Conservation (phyloP, 2,797 vertebrate species). For the Sebastes minor region DNA sequence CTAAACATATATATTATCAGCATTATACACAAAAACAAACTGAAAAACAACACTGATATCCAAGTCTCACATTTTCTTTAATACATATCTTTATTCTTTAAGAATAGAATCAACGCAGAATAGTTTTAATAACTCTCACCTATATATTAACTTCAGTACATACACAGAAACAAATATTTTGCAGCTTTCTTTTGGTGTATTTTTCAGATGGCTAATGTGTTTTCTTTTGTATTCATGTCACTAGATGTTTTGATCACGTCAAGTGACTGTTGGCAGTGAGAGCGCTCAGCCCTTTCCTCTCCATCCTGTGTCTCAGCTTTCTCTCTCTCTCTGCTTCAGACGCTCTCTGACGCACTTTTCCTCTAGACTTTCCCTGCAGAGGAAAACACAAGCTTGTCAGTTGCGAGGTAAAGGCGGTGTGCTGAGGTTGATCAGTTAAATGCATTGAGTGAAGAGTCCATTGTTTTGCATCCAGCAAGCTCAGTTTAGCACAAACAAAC, state of each 20-base stretch:
- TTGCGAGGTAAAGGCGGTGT: background rate
- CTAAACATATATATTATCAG: background rate
- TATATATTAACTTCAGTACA: constrained; percentile 83
- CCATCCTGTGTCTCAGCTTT: constrained; percentile 20
- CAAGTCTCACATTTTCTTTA: constrained; percentile 52
- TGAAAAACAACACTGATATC: constrained; percentile 8
- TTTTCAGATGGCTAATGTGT: constrained; percentile 61
- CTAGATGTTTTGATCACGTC: constrained; percentile 42
- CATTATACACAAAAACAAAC: background rate
- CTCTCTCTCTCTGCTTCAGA: constrained; percentile 8
- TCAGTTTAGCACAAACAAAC: background rate
- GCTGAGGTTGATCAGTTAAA: background rate
- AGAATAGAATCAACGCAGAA: constrained; percentile 82
- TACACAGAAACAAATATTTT: constrained; percentile 81
- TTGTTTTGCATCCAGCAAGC: background rate
- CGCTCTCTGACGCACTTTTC: constrained; percentile 8
- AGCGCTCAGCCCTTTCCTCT: constrained; percentile 41
- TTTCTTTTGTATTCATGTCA: constrained; percentile 48
- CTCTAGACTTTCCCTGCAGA: constrained; percentile 73
- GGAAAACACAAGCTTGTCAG: constrained; percentile 25
- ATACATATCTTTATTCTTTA: constrained; percentile 86
- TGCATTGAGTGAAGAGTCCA: background rate
- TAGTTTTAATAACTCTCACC: constrained; percentile 73
- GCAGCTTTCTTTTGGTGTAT: constrained; percentile 65
- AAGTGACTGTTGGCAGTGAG: constrained; percentile 50